Evolutionary conservation across 2,888 invertebrate genomes (phyloP).

Genomic region (Pristionchus entomophagus): DNA sequence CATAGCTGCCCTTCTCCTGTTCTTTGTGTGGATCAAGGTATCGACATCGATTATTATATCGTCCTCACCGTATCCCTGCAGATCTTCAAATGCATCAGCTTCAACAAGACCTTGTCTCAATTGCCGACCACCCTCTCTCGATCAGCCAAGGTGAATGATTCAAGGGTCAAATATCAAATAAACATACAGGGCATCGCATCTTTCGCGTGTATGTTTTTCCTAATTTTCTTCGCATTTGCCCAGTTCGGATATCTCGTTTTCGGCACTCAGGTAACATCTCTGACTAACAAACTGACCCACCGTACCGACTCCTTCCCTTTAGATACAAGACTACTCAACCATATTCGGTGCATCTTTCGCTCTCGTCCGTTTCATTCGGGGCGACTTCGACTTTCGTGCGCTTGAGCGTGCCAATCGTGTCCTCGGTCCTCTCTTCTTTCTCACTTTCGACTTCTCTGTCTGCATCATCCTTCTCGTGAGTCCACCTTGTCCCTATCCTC

Average conservation of each 20-base stretch:
- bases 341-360: constrained; percentile 83
- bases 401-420: constrained; percentile 81
- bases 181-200: constrained; percentile 80
- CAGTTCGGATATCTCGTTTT: constrained; percentile 85
- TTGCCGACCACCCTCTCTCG: constrained; percentile 83
- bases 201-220: constrained; percentile 86
- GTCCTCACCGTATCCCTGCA: constrained; percentile 58
- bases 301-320: neutral
- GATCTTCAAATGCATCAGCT: constrained; percentile 86
- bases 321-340: constrained; percentile 81
- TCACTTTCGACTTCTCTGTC: constrained; percentile 85
- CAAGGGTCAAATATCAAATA: neutral
- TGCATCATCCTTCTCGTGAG: constrained; percentile 85
- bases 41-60: neutral
- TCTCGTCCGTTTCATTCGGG: constrained; percentile 82
- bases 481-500: neutral
- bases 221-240: constrained; percentile 86
- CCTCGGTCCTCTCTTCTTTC: constrained; percentile 85
- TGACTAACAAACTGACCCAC: neutral
- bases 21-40: constrained; percentile 84
- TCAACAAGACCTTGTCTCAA: constrained; percentile 86
- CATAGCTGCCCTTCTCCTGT: constrained; percentile 82
- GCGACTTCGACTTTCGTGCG: constrained; percentile 56
- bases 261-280: constrained; percentile 81
- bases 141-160: constrained; percentile 80